Evolutionary conservation across 2,113 vertebrate species (phyloP), one percentile per base, ranked within the genome.

Genomic region (Emberiza fucata): DNA sequence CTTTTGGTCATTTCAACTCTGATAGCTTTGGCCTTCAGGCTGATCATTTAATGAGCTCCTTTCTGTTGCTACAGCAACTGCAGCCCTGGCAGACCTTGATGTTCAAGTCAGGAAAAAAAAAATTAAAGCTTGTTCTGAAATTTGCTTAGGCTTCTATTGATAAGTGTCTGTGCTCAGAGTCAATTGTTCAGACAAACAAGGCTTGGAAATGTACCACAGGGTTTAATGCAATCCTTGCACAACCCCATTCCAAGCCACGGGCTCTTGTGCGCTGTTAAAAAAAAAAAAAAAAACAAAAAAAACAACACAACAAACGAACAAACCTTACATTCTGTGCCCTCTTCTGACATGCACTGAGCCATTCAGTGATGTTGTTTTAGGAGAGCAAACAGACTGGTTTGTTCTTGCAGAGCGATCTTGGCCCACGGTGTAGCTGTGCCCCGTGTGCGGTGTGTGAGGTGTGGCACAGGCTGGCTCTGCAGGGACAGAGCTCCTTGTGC

Each of bases 31-130:
- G 96, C 97, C 97, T 97, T 97, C 89, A 92, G 92, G 92, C 97
- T 96, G 97, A 96, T 97, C 95, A 97, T 98, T 97, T 96, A 98
- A 97, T 97, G 87, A 91, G 89, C 66, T 86, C 97, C 94, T 94
- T 95, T 65, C 60, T 81, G 97, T 97, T 95, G 92, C 96, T 95
- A 92, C 86, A 94, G 97, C 88, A 98, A 97, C 95, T 63, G 69
- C 75, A 95, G 90, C 31, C 72, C 72, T 94, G 88, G 53, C 96
- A 96, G 94, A 95, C 97, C 97, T 98, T 98, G 97, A 97, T 91
- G 91, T 97, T 94, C 73, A 93, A 96, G 95, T 95, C 85, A 76
- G 88, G 0, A 24, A 83, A 51, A 81, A 86, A 90, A 90, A 70
- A 70, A 95, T 56, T 64, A 73, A 92, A 93, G 42, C 85, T 91